phyloP scores from a whole-genome alignment of 2,113 vertebrate genomes.

The Micronycteris hirsuta region DNA sequence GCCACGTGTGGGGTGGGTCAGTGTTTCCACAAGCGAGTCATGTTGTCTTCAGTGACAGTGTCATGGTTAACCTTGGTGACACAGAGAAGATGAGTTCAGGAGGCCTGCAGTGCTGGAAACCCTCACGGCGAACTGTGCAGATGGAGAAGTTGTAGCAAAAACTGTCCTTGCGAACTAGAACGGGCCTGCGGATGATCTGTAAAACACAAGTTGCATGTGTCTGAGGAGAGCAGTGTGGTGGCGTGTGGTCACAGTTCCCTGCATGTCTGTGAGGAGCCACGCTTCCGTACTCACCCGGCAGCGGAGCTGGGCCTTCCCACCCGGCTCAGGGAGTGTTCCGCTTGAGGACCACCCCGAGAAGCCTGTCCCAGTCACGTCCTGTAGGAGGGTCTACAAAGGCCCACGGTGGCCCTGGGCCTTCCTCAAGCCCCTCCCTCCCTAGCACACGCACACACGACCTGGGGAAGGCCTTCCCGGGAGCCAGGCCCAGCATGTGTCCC shows the following conservation, averaged over 20 bases:
- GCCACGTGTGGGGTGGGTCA: neutral
- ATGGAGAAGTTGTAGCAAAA: neutral
- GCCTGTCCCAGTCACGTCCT: neutral
- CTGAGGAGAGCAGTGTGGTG: neutral
- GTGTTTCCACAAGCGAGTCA: neutral
- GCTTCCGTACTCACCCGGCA: neutral
- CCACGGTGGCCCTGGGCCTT: neutral
- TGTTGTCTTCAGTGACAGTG: neutral
- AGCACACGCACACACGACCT: too few relatives aligned
- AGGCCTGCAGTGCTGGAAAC: neutral
- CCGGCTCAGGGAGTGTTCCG: neutral
- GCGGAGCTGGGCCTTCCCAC: neutral
- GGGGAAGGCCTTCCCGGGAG: neutral
- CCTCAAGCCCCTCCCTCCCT: neutral
- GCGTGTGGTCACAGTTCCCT: accelerated
- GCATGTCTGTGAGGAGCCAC: neutral
- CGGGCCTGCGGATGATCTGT: neutral
- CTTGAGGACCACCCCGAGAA: neutral
- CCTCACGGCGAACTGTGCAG: neutral
- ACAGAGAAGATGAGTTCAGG: neutral
- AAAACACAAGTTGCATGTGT: neutral
- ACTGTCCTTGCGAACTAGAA: neutral
- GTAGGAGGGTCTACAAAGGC: neutral
- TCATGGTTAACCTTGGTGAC: neutral
- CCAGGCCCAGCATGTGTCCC: neutral